Conservation (phyloP, 1,140 invertebrate genomes). For the Drosophila lowei region DNA sequence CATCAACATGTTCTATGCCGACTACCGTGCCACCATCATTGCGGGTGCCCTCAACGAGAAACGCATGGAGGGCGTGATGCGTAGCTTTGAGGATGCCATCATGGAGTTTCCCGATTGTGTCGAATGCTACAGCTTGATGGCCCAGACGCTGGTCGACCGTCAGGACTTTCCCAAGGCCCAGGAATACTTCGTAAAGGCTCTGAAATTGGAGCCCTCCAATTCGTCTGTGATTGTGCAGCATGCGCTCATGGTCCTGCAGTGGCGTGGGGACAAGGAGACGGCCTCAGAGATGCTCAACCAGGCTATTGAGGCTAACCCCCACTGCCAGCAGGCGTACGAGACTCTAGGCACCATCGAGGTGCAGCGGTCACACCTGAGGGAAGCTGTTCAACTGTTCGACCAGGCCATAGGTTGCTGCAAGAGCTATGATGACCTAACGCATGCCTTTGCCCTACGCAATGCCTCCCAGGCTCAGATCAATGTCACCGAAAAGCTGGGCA, state of each 20-base stretch:
- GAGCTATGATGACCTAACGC: conserved; percentile 92
- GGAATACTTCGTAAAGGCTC: conserved; percentile 90
- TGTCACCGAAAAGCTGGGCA: conserved; percentile 89
- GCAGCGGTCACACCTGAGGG: conserved; percentile 89
- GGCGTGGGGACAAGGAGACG: conserved; percentile 90
- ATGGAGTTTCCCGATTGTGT: conserved; percentile 91
- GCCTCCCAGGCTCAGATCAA: conserved; percentile 93
- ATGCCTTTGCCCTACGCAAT: conserved; percentile 92
- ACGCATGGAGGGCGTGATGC: conserved; percentile 85
- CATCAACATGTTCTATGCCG: conserved; percentile 93
- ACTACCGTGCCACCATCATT: conserved; percentile 88
- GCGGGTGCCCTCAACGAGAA: conserved; percentile 83
- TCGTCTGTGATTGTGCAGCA: conserved; percentile 93
- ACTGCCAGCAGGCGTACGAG: conserved; percentile 98
- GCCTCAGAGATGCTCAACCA: conserved; percentile 90
- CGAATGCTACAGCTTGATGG: conserved; percentile 92
- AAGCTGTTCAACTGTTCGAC: conserved; percentile 93
- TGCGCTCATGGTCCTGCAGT: conserved; percentile 92
- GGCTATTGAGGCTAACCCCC: conserved; percentile 93
- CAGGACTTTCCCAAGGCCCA: conserved; percentile 92
- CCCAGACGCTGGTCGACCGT: conserved; percentile 92
- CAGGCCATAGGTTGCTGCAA: conserved; percentile 93
- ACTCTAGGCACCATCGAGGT: conserved; percentile 96
- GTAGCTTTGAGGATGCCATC: conserved; percentile 89
- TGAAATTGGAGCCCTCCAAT: conserved; percentile 92